A percentile compares a stretch with the other conserved stretches of the same genome.
Evolutionary conservation across 2,797 vertebrate genomes (phyloP).

Genomic region (Lerista edwardsae): DNA sequence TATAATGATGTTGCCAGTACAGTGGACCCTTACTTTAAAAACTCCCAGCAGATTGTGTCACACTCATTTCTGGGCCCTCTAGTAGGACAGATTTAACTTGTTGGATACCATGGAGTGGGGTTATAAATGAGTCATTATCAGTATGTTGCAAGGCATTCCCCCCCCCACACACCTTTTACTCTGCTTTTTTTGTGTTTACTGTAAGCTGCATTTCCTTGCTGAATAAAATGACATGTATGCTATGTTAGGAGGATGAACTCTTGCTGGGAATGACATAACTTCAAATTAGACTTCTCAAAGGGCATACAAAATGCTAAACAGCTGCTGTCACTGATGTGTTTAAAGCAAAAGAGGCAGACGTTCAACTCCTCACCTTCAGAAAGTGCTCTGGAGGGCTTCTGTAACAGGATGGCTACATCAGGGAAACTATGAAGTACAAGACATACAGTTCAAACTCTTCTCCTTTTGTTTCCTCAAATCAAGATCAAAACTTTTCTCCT

Average conservation of each 20-base stretch:
- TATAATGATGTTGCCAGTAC: too few relatives aligned
- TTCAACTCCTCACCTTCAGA: slow-evolving; percentile 10
- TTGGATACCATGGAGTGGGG: not conserved
- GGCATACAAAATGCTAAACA: not conserved
- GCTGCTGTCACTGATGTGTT: not conserved
- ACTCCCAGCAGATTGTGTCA: not conserved
- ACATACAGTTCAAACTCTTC: not conserved
- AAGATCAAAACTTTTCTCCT: not conserved
- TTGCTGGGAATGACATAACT: fast-evolving
- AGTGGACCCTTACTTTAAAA: too few relatives aligned
- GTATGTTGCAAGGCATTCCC: not conserved
- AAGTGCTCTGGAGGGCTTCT: not conserved
- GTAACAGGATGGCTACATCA: not conserved
- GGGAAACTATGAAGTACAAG: not conserved
- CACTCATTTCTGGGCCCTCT: not conserved
- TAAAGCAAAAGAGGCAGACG: not conserved
- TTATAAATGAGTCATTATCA: not conserved
- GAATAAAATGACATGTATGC: fast-evolving
- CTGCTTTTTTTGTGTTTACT: not conserved
- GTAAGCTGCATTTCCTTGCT: not conserved
- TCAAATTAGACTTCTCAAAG: not conserved
- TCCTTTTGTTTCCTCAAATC: not conserved
- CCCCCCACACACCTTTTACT: not conserved
- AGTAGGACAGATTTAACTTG: not conserved
- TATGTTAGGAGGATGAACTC: not conserved